Percentiles rank a stretch among this genome's conserved stretches.
Conservation (phyloP, 2,888 invertebrate species). For the Hipparchia semele region DNA sequence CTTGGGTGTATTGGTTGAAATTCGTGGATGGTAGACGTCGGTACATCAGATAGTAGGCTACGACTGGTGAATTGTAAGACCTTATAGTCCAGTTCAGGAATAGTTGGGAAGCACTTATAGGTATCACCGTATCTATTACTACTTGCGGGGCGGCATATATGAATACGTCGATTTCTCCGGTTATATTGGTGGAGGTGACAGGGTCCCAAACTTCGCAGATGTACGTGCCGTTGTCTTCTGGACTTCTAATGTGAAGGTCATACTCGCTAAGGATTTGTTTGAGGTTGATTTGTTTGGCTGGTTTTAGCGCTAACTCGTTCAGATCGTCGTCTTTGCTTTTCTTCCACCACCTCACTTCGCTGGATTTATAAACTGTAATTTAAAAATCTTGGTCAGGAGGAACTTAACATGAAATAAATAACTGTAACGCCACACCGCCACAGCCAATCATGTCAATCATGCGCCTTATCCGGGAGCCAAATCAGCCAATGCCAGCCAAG, state of each 20-base stretch:
- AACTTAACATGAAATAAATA: too few relatives aligned
- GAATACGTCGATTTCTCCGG: slow-evolving; percentile 75
- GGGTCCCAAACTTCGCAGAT: slow-evolving; percentile 63
- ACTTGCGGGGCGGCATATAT: slow-evolving; percentile 89
- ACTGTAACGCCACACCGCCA: too few relatives aligned
- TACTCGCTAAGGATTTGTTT: slow-evolving; percentile 84
- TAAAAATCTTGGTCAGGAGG: too few relatives aligned
- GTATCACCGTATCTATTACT: slow-evolving; percentile 87
- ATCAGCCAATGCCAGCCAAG: too few relatives aligned
- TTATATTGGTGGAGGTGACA: slow-evolving; percentile 62
- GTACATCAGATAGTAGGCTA: slow-evolving; percentile 82
- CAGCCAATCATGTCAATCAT: too few relatives aligned
- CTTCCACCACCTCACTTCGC: slow-evolving; percentile 66
- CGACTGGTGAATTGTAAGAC: slow-evolving; percentile 88
- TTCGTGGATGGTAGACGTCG: slow-evolving; percentile 56
- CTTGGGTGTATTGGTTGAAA: slow-evolving; percentile 75
- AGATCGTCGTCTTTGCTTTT: slow-evolving; percentile 48
- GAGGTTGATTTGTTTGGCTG: slow-evolving; percentile 44
- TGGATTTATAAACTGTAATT: slow-evolving; percentile 63
- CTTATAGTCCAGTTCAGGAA: slow-evolving; percentile 93
- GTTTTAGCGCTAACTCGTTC: slow-evolving; percentile 42
- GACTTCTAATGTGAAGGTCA: slow-evolving; percentile 69
- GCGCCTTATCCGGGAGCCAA: too few relatives aligned
- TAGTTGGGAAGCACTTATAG: slow-evolving; percentile 89
- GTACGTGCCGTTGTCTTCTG: slow-evolving; percentile 87